phyloP scores from a whole-genome alignment of 2,888 invertebrate species.

The Agrochola lota region DNA sequence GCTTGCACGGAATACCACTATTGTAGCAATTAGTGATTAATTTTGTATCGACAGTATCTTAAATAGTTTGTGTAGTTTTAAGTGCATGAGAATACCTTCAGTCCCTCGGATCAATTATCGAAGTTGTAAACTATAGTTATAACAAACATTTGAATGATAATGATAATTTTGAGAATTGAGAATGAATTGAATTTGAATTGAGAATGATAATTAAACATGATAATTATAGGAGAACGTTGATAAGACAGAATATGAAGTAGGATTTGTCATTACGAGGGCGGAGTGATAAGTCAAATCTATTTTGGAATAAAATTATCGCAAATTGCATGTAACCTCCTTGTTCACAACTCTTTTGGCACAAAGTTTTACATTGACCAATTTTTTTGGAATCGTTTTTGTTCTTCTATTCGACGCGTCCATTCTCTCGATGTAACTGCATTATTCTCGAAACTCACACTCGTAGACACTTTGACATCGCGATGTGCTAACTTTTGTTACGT shows the following conservation, averaged over 20 bases:
- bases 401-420: slow-evolving; percentile 6
- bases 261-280: too few species aligned
- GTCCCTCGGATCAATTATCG: background rate
- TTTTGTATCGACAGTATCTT: background rate
- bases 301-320: too few species aligned
- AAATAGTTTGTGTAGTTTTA: background rate
- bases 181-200: too few species aligned
- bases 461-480: slow-evolving; percentile 23
- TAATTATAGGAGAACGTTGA: too few species aligned
- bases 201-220: too few species aligned
- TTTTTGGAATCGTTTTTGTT: background rate
- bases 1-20: background rate
- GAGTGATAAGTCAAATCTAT: too few species aligned
- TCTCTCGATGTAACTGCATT: slow-evolving; percentile 34
- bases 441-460: slow-evolving; percentile 23
- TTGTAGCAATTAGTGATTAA: background rate
- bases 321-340: too few species aligned
- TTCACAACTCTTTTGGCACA: too few species aligned
- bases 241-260: background rate
- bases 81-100: background rate
- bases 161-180: too few species aligned
- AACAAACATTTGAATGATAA: too few species aligned
- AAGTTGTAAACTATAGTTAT: background rate
- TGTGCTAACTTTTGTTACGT: slow-evolving; percentile 39
- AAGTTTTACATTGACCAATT: background rate